Conservation (phyloP, 2,888 invertebrate genomes). For the Sympetrum striolatum region DNA sequence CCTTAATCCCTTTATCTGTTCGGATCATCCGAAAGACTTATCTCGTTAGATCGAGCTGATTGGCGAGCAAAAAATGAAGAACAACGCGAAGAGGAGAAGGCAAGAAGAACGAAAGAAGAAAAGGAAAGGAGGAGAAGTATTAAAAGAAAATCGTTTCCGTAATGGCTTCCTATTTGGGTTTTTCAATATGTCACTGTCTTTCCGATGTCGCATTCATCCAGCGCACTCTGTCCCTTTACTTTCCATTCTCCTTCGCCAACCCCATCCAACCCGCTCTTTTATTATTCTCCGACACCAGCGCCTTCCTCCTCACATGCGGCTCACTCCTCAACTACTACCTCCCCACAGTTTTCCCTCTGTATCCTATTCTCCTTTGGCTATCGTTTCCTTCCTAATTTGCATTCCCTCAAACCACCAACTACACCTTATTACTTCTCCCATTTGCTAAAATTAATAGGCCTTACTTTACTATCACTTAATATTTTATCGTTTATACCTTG, state of each 20-base stretch:
- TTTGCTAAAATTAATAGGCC: background rate
- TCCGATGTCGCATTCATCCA: constrained; percentile 4
- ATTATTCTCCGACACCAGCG: background rate
- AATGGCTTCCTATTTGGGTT: constrained; percentile 40
- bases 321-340: background rate
- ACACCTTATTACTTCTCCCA: background rate
- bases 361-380: background rate
- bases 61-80: background rate
- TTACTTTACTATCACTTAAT: no score
- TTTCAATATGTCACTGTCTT: constrained; percentile 41
- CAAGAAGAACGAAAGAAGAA: background rate
- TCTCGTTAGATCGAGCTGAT: background rate
- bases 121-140: background rate
- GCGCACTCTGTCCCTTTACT: background rate
- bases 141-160: background rate
- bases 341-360: background rate
- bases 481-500: no score
- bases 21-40: background rate
- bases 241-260: background rate
- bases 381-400: background rate
- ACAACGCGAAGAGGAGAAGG: background rate
- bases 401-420: no score
- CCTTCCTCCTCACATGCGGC: background rate
- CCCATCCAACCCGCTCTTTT: background rate
- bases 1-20: background rate